A percentile compares a stretch with the other conserved stretches of the same genome.
phyloP scores from a whole-genome alignment of 2,888 invertebrate genomes.

The Macrostomum cliftonense region DNA sequence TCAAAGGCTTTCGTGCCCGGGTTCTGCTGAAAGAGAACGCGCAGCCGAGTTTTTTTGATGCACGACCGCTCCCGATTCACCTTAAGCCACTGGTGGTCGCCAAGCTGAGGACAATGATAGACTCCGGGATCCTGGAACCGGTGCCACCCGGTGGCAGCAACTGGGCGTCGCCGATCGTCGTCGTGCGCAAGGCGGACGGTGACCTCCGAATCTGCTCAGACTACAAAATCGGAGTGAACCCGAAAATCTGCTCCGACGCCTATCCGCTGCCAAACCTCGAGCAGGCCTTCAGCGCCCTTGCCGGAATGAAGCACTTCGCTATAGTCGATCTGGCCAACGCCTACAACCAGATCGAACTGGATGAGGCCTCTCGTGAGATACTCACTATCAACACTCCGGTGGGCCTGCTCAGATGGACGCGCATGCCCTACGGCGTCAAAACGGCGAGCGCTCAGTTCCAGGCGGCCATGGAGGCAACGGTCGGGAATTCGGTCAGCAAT shows the following conservation, averaged over 20 bases:
- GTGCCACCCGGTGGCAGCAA: not conserved
- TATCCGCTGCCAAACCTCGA: conserved; percentile 2
- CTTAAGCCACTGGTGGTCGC: not conserved
- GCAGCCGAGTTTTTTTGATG: not conserved
- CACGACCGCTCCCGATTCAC: conserved; percentile 1
- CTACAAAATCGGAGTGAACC: conserved; percentile 2
- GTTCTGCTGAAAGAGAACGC: not conserved
- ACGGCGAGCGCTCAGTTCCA: conserved; percentile 7
- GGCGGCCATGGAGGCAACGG: not conserved
- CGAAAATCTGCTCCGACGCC: conserved; percentile 2
- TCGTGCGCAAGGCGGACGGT: not conserved
- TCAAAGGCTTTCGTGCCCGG: conserved; percentile 1
- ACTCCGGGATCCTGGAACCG: not conserved
- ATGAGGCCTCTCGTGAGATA: conserved; percentile 1
- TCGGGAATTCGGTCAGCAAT: conserved; percentile 3
- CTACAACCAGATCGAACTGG: conserved; percentile 7
- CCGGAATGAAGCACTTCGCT: conserved; percentile 5
- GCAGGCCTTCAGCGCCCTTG: conserved; percentile 3
- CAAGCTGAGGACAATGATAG: not conserved
- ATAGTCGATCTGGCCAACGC: conserved; percentile 5
- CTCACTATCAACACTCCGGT: conserved; percentile 6
- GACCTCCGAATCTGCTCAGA: not conserved
- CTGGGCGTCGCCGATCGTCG: conserved; percentile 2
- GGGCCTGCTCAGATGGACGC: conserved; percentile 6
- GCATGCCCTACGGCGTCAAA: conserved; percentile 6